A percentile compares a stretch with the other conserved stretches of the same genome.
These are phyloP conservation scores for Alces alces DNA, from an alignment of 2,113 vertebrate genomes.

Conservation along the genomic window DNA sequence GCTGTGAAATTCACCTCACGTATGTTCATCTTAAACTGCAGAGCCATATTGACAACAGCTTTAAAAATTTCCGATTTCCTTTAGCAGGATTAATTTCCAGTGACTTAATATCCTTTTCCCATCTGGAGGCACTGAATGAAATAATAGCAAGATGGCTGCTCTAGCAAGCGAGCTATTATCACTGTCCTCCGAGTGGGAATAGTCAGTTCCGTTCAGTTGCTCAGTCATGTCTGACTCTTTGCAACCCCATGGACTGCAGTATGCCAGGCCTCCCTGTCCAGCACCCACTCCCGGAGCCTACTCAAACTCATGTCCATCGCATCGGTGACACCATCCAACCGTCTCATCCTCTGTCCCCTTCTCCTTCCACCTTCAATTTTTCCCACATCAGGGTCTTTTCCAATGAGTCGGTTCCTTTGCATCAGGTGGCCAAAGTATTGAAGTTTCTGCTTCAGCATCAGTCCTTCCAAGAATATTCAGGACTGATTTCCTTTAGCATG, in stretches of 20 bases:
- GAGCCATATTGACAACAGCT: slow-evolving; percentile 40
- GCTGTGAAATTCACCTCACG: background rate
- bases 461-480: background rate
- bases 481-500: background rate
- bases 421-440: background rate
- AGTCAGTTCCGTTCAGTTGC: background rate
- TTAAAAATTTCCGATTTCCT: slow-evolving; percentile 46
- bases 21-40: slow-evolving; percentile 1
- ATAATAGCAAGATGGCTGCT: slow-evolving; percentile 35
- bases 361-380: background rate
- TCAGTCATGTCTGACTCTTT: background rate
- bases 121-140: slow-evolving; percentile 34
- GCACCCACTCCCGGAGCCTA: background rate
- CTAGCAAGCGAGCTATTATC: background rate
- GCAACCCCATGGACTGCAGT: background rate
- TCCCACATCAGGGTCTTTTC: background rate
- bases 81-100: slow-evolving; percentile 16
- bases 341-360: background rate
- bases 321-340: background rate
- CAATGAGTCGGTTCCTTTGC: background rate
- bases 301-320: background rate
- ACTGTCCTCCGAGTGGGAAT: background rate
- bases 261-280: background rate
- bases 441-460: background rate
- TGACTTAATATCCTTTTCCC: slow-evolving; percentile 8